Conservation (phyloP, 2,113 vertebrate species). For the Stictonetta naevosa region DNA sequence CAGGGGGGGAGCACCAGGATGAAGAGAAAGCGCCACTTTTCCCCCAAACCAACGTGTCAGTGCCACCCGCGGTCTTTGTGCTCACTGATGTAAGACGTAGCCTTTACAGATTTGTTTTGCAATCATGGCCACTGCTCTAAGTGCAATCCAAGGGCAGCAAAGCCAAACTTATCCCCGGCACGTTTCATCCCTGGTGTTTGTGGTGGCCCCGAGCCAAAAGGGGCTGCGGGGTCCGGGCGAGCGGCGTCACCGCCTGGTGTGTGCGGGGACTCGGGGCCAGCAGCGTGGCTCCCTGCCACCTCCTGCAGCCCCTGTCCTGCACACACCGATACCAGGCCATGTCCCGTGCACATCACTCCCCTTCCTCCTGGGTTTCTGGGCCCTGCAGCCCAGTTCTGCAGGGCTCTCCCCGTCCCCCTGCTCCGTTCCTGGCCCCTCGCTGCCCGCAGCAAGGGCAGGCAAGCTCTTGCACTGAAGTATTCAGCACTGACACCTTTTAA, state of each 20-base stretch:
- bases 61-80: not conserved
- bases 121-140: not conserved
- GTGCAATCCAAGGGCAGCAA: not conserved
- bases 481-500: constrained; percentile 69
- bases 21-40: not conserved
- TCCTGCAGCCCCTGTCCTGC: not conserved
- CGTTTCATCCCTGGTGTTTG: not conserved
- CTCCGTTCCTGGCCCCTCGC: not conserved
- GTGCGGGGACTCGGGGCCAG: too few species aligned
- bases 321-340: too few species aligned
- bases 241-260: too few species aligned
- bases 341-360: not conserved
- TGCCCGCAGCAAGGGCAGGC: not conserved
- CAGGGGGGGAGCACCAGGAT: not conserved
- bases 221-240: too few species aligned
- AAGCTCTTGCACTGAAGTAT: not conserved
- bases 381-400: too few species aligned
- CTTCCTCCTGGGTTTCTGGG: not conserved
- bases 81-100: not conserved
- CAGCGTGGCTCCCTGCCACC: not conserved
- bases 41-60: not conserved
- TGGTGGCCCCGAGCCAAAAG: not conserved
- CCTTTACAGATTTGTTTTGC: not conserved
- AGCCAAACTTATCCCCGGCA: not conserved
- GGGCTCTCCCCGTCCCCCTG: not conserved